Evolutionary conservation across 2,797 vertebrate genomes (phyloP), one percentile per base, ranked within the genome.

Genomic region (Sebastes kiyomatsui): DNA sequence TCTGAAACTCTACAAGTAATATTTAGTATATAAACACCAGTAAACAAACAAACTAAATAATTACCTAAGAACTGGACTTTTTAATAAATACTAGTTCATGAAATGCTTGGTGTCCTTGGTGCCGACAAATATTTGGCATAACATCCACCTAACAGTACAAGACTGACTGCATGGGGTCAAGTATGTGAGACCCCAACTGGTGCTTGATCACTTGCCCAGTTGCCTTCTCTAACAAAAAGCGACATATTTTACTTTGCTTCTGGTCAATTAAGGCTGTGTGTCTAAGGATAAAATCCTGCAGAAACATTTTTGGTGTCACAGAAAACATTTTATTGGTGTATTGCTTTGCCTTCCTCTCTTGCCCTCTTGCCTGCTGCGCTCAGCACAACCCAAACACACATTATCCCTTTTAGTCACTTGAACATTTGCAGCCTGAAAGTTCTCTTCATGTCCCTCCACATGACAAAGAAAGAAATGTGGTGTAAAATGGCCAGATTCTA

Each of bases 361-460:
- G 46, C 16, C 42, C 33, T 62, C 62, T 72, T 2, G n/a, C 69
- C 75, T 54, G 62, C 77, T 81, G 75, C 18, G 68, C 64, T 75
- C 64, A 18, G 67, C 69, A 66, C 4, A 49, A 72, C 77, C 56
- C 74, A 86, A 84, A 79, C 42, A 70, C 58, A 62, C 56, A 67
- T 32, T 46, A 64, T 68, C 55, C 58, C 8, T 60, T 81, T 73
- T 25, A 68, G 62, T 71, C 1, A 1, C 54, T 32, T n/a, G 38
- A 78, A 42, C 49, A 69, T 25, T 84, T 38, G 14, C 12, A 60
- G 65, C 38, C 59, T 49, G 2, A 73, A 71, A 46, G 70, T 76
- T 68, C 20, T 71, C 10, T 72, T 80, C 23, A 58, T 72, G 54
- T 72, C 52, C 7, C 70, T 33, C 73, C 49, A 49, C 46, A 75